These are phyloP conservation scores for Grapholita molesta DNA, from an alignment of 1,140 invertebrate species.

Conservation along the genomic window DNA sequence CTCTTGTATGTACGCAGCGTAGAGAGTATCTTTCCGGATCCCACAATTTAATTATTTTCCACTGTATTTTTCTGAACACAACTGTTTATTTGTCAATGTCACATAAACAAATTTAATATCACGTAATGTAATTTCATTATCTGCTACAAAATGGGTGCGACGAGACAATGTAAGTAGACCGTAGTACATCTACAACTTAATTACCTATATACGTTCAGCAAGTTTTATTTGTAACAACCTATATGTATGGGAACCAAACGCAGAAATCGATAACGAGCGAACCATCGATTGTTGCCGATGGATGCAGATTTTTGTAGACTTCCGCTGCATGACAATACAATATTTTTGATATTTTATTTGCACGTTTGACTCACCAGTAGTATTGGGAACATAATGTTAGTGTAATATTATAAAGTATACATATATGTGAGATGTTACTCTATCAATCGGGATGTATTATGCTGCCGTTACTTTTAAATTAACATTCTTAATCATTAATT, in stretches of 20 bases:
- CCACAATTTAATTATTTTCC: background rate
- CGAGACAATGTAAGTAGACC: slow-evolving; percentile 70
- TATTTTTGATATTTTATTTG: slow-evolving; percentile 43
- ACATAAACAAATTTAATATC: slow-evolving; percentile 4
- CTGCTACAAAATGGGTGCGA: slow-evolving; percentile 68
- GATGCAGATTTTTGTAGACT: slow-evolving; percentile 48
- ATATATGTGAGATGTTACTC: background rate
- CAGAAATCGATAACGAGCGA: slow-evolving; percentile 42
- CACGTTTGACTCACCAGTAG: slow-evolving; percentile 64
- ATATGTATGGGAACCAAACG: slow-evolving; percentile 40
- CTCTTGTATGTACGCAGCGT: background rate
- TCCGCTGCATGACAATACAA: slow-evolving; percentile 62
- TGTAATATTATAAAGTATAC: slow-evolving; percentile 18
- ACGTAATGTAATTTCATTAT: slow-evolving; percentile 56
- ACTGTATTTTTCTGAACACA: background rate
- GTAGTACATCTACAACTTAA: slow-evolving; percentile 1
- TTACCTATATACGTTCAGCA: slow-evolving; percentile 42
- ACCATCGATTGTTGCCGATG: slow-evolving; percentile 64
- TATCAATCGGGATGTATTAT: background rate
- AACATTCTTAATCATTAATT: background rate
- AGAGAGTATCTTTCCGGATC: background rate
- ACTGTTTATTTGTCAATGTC: slow-evolving; percentile 4
- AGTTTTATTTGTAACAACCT: slow-evolving; percentile 46
- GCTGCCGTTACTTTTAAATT: background rate
- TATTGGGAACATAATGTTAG: slow-evolving; percentile 23